These are phyloP conservation scores for Ganaspis sp. DNA, from an alignment of 1,140 invertebrate genomes.

Conservation along the genomic window DNA sequence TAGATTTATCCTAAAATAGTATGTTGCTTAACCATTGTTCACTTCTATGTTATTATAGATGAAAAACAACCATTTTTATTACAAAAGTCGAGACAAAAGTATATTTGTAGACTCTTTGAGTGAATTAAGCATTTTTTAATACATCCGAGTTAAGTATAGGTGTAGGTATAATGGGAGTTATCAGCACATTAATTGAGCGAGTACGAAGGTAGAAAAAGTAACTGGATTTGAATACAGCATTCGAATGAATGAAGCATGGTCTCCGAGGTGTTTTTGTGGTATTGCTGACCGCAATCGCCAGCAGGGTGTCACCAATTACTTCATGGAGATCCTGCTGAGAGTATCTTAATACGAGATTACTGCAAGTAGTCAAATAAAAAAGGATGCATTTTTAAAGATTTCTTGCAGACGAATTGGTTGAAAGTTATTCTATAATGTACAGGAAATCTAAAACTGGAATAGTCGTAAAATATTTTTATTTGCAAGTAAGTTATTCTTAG, in stretches of 20 bases:
- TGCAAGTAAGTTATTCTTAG: neutral
- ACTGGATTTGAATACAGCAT: neutral
- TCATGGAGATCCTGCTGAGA: slow-evolving; percentile 16
- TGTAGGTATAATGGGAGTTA: neutral
- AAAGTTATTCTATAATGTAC: neutral
- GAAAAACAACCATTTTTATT: too few species aligned
- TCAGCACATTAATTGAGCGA: neutral
- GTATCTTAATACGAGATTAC: slow-evolving; percentile 27
- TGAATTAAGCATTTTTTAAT: too few species aligned
- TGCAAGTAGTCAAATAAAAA: slow-evolving; percentile 2
- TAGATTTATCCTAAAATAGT: too few species aligned
- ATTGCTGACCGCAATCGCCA: slow-evolving; percentile 2
- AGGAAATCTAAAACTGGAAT: neutral
- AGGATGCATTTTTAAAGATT: neutral
- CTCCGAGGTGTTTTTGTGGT: neutral
- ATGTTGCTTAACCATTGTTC: too few species aligned
- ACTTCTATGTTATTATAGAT: too few species aligned
- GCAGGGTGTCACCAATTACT: slow-evolving; percentile 23
- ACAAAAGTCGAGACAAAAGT: too few species aligned
- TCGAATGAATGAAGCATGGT: neutral
- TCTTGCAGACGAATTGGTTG: slow-evolving; percentile 12
- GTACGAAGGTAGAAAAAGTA: neutral
- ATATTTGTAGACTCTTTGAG: too few species aligned
- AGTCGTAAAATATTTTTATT: neutral
- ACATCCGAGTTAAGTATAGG: too few species aligned